Base-by-base conservation (phyloP, 2,113 vertebrate species). In the Lepus timidus region DNA sequence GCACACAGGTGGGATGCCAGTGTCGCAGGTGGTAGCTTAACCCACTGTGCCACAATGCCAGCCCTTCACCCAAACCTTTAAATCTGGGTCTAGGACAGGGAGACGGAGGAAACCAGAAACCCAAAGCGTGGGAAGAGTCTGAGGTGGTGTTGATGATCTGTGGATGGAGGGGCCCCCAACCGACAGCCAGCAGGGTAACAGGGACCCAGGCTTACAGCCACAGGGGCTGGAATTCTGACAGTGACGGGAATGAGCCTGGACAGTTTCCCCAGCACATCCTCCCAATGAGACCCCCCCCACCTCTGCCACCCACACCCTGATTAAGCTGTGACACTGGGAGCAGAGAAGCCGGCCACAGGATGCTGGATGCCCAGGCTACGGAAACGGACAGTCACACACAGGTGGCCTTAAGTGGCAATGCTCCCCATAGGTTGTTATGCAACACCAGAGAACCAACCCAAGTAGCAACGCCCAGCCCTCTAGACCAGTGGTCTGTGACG, bases 331-430 rank as follows among this genome's bases (percentile, higher is more conserved):
- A 44, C 5, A 6, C 17, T 49, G 17, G 22, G n/a, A 70, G n/a
- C n/a, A 36, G 64, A 78, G 2, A 70, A 11, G 3, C 2, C 0
- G 3, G 17, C 58, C 44, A 39, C 11, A 1, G 19, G 6, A 3
- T 27, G 19, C 10, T 16, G 13, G 8, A 4, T 62, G 31, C n/a
- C 19, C 44, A 10, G 0, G 25, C 64, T 20, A 36, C 29, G 14
- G 25, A 33, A 33, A 13, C 0, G 64, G 64, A 71, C 62, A 0
- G 4, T 27, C 13, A 8, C 19, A 1, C 1, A 1, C 13, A 9
- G 12, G 33, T 9, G 25, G 17, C n/a, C 85, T 19, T 29, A 0
- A 0, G 44, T 13, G 3, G 29, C 36, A 9, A 0, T 1, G 9
- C 20, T 20, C 17, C 4, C 31, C 44, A 1, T 14, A 1, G 39